A percentile compares a stretch with the other conserved stretches of the same genome.
Conservation (phyloP, 2,113 vertebrate genomes). For the Telmatochromis brichardi region DNA sequence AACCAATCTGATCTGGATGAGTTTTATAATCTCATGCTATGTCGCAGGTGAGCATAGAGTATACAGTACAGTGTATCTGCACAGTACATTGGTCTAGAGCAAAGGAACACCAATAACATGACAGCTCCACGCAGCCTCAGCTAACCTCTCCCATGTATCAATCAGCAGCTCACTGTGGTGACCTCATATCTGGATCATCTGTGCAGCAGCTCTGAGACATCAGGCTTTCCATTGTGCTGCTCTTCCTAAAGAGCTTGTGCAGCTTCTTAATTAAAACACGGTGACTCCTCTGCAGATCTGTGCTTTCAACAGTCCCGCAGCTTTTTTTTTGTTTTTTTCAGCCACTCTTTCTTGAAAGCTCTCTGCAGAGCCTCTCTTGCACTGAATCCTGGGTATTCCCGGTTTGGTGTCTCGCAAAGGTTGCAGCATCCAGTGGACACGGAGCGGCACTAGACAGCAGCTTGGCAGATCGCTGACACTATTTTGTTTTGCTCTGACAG, state of each 20-base stretch:
- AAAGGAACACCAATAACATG: not conserved
- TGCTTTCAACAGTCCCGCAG: not conserved
- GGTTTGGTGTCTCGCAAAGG: conserved; percentile 19
- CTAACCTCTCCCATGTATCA: conserved; percentile 17
- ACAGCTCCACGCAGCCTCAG: not conserved
- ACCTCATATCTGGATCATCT: conserved; percentile 39
- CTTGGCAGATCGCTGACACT: not conserved
- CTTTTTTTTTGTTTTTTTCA: not conserved
- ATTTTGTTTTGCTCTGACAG: not conserved
- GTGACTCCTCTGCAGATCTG: not conserved
- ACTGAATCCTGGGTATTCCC: conserved; percentile 16
- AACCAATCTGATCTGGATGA: not conserved
- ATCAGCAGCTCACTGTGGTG: conserved; percentile 11
- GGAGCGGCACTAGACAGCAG: not conserved
- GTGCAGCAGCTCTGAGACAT: not conserved
- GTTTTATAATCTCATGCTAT: not conserved
- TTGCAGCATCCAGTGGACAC: conserved; percentile 33
- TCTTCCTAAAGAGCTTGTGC: conserved; percentile 1
- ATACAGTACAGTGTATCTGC: not conserved
- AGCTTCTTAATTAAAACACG: conserved; percentile 34
- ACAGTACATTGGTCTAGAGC: not conserved
- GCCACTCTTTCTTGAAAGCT: not conserved
- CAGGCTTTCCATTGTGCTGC: not conserved
- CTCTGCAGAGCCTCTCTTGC: conserved; percentile 24
- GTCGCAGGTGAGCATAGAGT: not conserved